Conservation (phyloP, 2,888 invertebrate species). For the Oxyteleia sp. region DNA sequence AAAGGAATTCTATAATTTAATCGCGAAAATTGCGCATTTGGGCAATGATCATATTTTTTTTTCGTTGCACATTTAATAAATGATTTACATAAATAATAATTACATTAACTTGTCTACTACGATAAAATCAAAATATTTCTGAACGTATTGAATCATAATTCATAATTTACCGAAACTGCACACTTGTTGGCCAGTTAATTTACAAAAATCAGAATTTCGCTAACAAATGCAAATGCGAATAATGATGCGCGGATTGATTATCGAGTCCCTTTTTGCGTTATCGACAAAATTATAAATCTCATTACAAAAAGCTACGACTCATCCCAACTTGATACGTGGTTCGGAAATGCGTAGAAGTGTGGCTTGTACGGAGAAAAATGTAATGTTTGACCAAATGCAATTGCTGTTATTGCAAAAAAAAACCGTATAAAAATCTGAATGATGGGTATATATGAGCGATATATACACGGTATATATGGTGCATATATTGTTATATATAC, state of each 20-base stretch:
- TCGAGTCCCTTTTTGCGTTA: neutral
- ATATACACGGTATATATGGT: too few species aligned
- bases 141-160: conserved; percentile 27
- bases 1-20: conserved; percentile 64
- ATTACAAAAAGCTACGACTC: too few species aligned
- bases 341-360: too few species aligned
- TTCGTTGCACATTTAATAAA: conserved; percentile 24
- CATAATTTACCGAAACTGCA: neutral
- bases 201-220: neutral
- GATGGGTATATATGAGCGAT: too few species aligned
- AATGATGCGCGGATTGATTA: neutral
- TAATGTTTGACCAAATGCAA: too few species aligned
- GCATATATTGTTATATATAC: too few species aligned
- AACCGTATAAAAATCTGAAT: too few species aligned
- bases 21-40: conserved; percentile 29
- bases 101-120: conserved; percentile 2
- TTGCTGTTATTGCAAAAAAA: too few species aligned
- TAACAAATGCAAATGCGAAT: conserved; percentile 7
- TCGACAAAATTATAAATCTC: too few species aligned
- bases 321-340: too few species aligned
- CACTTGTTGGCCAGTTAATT: conserved; percentile 10
- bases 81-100: conserved; percentile 27
- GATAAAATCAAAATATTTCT: conserved; percentile 1
- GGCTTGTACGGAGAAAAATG: too few species aligned
- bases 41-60: conserved; percentile 17